Evolutionary conservation across 2,888 invertebrate genomes (phyloP).

Genomic region (Lasioglossum calceatum): DNA sequence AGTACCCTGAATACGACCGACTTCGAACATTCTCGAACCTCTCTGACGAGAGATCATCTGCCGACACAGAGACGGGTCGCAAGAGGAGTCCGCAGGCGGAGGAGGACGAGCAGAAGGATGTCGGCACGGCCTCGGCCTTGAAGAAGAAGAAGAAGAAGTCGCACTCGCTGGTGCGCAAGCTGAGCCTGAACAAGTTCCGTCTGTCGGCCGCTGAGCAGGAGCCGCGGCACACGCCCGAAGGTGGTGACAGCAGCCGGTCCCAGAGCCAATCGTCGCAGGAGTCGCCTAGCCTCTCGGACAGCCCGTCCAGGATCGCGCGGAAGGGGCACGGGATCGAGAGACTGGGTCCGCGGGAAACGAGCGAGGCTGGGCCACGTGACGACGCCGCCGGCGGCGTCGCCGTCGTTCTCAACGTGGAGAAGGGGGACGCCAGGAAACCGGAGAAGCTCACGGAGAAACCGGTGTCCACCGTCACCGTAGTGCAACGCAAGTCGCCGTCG

Average conservation of each 20-base stretch:
- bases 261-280: conserved; percentile 81
- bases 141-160: conserved; percentile 75
- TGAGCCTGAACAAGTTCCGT: conserved; percentile 80
- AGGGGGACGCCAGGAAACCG: conserved; percentile 66
- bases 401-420: conserved; percentile 23
- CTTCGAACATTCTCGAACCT: background rate
- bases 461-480: conserved; percentile 76
- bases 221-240: conserved; percentile 78
- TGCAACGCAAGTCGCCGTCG: conserved; percentile 78
- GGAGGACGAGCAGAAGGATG: conserved; percentile 58
- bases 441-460: conserved; percentile 73
- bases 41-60: conserved; percentile 2
- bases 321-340: conserved; percentile 58
- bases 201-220: conserved; percentile 65
- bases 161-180: conserved; percentile 78
- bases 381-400: background rate
- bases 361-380: conserved; percentile 31
- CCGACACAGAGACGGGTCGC: conserved; percentile 50
- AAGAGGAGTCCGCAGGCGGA: conserved; percentile 57
- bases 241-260: conserved; percentile 80
- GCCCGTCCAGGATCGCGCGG: conserved; percentile 65
- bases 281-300: conserved; percentile 75
- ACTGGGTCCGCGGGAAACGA: conserved; percentile 20
- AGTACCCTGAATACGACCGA: background rate
- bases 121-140: conserved; percentile 31